These are phyloP conservation scores for Rhagium mordax DNA, from an alignment of 2,888 invertebrate genomes.

Conservation along the genomic window DNA sequence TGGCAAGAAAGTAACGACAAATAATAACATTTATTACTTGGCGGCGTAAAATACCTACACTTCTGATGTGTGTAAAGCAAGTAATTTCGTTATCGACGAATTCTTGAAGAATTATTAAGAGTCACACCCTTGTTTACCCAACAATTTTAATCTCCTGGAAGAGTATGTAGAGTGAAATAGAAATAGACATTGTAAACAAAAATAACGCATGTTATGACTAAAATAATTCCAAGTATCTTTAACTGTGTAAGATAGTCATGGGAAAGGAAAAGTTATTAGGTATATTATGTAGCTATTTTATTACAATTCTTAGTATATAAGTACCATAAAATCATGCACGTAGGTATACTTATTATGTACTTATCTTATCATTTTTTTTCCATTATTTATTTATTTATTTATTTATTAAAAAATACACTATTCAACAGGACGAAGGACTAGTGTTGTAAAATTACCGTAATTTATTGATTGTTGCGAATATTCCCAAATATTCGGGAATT, in stretches of 20 bases:
- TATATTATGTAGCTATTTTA: no score
- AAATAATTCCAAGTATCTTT: not conserved
- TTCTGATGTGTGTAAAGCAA: not conserved
- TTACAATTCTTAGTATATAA: no score
- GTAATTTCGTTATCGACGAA: not conserved
- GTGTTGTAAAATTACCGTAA: no score
- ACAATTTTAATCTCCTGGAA: not conserved
- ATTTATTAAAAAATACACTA: no score
- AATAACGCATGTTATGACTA: not conserved
- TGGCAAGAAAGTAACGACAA: not conserved
- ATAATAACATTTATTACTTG: not conserved
- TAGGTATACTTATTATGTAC: no score
- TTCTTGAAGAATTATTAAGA: not conserved
- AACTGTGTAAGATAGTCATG: not conserved
- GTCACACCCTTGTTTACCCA: not conserved
- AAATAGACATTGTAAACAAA: constrained; percentile 4
- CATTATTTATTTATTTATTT: no score
- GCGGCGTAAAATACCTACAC: not conserved
- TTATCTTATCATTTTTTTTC: no score
- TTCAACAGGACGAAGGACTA: no score
- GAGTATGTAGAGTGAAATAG: not conserved
- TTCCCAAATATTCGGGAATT: no score
- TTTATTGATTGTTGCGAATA: no score
- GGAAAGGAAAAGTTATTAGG: not conserved
- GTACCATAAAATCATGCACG: no score